These are phyloP conservation scores for Scotopteryx bipunctaria DNA, from an alignment of 2,888 invertebrate genomes.

Conservation along the genomic window DNA sequence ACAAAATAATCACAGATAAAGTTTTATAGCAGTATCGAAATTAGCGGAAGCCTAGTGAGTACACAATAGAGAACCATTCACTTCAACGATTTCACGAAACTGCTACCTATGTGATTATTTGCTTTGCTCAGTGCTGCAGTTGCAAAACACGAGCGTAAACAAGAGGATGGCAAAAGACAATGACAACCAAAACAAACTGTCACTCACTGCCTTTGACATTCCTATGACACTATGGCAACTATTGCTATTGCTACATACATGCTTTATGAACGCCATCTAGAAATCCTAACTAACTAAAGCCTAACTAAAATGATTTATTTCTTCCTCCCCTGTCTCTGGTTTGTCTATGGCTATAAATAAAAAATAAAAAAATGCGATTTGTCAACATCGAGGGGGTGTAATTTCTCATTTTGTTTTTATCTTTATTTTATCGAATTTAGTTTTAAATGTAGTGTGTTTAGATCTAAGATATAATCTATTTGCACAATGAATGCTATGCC, in stretches of 20 bases:
- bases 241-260: too few species aligned
- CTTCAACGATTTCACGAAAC: slow-evolving; percentile 13
- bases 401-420: slow-evolving; percentile 41
- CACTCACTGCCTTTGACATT: too few species aligned
- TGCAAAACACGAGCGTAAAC: too few species aligned
- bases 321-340: slow-evolving; percentile 2
- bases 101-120: not conserved
- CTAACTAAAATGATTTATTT: too few species aligned
- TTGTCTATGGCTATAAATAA: slow-evolving; percentile 14
- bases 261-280: too few species aligned
- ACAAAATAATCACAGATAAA: slow-evolving; percentile 35
- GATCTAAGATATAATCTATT: slow-evolving; percentile 41
- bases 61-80: slow-evolving; percentile 16
- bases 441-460: slow-evolving; percentile 47
- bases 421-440: slow-evolving; percentile 33
- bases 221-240: too few species aligned
- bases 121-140: too few species aligned
- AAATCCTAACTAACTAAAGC: too few species aligned
- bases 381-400: slow-evolving; percentile 42
- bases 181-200: too few species aligned
- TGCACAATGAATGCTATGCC: slow-evolving; percentile 63
- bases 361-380: slow-evolving; percentile 31
- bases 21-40: slow-evolving; percentile 23
- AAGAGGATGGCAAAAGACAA: not conserved
- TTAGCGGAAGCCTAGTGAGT: not conserved